Conservation (phyloP, 64 coral and sea anemone species). For the Porites australiensis region DNA sequence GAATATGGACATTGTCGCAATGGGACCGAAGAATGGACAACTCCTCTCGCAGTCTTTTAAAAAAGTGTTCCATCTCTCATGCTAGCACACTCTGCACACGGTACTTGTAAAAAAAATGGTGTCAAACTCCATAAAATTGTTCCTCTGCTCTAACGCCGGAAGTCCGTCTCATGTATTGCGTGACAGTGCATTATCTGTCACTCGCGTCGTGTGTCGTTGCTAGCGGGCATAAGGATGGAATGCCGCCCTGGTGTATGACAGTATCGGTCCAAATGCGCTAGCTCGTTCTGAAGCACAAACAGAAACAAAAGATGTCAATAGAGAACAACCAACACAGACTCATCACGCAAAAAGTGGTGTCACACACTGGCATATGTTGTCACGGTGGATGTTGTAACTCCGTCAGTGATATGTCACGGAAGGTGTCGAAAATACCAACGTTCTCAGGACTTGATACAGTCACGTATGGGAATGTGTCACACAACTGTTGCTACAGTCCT, state of each 20-base stretch:
- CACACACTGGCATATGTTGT: not conserved
- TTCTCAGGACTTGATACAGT: too few relatives aligned
- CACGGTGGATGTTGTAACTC: not conserved
- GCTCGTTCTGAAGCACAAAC: conserved; percentile 5
- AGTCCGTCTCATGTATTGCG: conserved; percentile 4
- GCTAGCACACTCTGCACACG: not conserved
- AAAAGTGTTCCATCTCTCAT: not conserved
- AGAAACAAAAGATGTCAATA: not conserved
- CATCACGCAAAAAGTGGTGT: not conserved
- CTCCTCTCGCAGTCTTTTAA: not conserved
- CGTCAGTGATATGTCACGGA: too few relatives aligned
- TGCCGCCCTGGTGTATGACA: conserved; percentile 45
- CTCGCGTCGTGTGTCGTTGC: not conserved
- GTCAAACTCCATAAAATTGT: not conserved
- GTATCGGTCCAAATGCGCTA: conserved; percentile 43
- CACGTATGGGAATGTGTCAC: not conserved
- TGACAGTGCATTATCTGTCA: not conserved
- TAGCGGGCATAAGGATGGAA: conserved; percentile 47
- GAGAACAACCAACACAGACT: not conserved
- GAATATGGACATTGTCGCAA: not conserved
- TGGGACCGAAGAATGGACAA: not conserved
- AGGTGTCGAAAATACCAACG: too few relatives aligned
- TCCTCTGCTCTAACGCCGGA: not conserved
- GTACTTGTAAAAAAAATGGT: not conserved
- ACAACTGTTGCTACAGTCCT: not conserved